Conservation (phyloP, 2,888 invertebrate genomes). For the Bugula neritina region DNA sequence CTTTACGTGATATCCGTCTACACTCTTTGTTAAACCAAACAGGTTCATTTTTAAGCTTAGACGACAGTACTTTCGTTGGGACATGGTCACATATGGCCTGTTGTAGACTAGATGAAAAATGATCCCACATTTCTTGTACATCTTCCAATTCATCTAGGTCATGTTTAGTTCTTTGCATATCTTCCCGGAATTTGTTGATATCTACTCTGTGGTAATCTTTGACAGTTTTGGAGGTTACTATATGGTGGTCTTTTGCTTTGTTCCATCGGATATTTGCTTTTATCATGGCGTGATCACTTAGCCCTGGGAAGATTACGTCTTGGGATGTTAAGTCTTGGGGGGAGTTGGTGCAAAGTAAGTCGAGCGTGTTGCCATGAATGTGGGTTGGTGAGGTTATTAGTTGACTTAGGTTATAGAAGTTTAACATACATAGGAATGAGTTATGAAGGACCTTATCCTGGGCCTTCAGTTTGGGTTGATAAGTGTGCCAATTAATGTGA, state of each 20-base stretch:
- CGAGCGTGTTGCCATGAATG: background rate
- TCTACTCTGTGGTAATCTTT: slow-evolving; percentile 1
- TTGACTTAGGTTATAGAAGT: background rate
- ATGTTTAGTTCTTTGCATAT: background rate
- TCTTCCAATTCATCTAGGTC: background rate
- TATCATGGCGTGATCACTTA: background rate
- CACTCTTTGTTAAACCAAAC: background rate
- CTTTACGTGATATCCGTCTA: background rate
- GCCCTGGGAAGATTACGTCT: background rate
- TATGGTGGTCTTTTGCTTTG: background rate
- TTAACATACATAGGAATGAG: background rate
- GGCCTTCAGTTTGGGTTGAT: background rate
- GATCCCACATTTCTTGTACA: background rate
- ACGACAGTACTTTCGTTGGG: background rate
- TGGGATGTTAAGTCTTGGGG: background rate
- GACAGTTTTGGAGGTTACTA: background rate
- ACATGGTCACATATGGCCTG: background rate
- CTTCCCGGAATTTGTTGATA: background rate
- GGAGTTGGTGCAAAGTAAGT: background rate
- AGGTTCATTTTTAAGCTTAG: background rate
- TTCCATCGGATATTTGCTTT: background rate
- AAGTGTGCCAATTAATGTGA: background rate
- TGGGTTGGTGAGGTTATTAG: background rate
- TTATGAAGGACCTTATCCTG: background rate
- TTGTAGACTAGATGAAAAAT: background rate